phyloP scores from a whole-genome alignment of 2,888 invertebrate genomes.

The Zootermopsis nevadensis region DNA sequence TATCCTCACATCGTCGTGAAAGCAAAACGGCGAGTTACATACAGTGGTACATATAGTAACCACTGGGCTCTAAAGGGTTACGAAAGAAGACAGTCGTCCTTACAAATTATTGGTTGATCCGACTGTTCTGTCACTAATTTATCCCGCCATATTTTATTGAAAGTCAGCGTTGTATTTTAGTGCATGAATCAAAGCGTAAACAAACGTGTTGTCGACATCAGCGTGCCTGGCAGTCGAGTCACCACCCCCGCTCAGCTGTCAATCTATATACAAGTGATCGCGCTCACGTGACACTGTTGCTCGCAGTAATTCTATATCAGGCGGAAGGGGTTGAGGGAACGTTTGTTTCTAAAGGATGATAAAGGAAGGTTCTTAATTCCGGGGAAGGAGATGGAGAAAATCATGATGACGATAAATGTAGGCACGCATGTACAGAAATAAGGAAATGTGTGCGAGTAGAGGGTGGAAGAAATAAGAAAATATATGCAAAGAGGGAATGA shows the following conservation, averaged over 20 bases:
- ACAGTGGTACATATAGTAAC: no score
- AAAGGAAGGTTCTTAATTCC: background rate
- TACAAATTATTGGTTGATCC: no score
- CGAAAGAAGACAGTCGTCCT: no score
- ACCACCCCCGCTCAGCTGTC: background rate
- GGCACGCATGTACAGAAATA: constrained; percentile 12
- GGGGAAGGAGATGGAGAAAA: background rate
- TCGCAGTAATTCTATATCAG: background rate
- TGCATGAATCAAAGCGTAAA: no score
- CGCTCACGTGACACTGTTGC: background rate
- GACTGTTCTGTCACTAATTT: no score
- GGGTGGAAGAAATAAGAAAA: background rate
- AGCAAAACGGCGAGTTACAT: no score
- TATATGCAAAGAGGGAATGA: constrained; percentile 19
- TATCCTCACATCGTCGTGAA: no score
- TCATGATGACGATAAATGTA: background rate
- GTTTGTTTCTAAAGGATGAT: constrained; percentile 24
- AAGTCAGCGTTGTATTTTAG: no score
- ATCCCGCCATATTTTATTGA: no score
- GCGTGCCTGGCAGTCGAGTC: background rate
- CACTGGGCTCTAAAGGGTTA: no score
- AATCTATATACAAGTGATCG: no score
- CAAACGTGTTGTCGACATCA: background rate
- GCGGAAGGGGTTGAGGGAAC: background rate
- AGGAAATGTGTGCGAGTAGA: background rate